phyloP scores from a whole-genome alignment of 2,113 vertebrate genomes.

The Tympanuchus pallidicinctus region DNA sequence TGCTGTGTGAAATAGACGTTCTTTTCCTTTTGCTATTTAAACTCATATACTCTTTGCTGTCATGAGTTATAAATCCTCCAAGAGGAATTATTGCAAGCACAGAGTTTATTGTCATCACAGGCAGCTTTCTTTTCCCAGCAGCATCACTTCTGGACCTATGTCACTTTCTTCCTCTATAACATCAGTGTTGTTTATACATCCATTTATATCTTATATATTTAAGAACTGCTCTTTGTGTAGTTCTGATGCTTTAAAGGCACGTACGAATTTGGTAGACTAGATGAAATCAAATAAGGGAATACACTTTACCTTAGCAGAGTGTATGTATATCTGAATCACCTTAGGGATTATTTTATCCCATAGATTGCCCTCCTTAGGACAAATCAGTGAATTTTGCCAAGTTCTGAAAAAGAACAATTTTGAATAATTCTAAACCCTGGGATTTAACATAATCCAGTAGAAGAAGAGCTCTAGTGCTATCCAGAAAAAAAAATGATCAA shows the following conservation, averaged over 20 bases:
- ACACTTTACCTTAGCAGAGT: background rate
- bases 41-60: background rate
- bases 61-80: constrained; percentile 17
- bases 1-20: background rate
- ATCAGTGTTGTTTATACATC: background rate
- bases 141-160: background rate
- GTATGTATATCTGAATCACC: background rate
- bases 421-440: background rate
- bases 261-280: background rate
- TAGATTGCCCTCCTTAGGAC: background rate
- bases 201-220: background rate
- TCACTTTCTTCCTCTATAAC: background rate
- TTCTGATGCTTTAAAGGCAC: background rate
- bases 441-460: background rate
- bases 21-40: constrained; percentile 5
- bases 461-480: background rate
- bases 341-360: background rate
- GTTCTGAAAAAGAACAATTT: background rate
- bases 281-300: background rate
- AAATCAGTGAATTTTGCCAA: background rate
- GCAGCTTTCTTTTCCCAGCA: background rate
- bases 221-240: too few relatives aligned
- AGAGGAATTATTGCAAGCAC: background rate
- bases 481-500: background rate
- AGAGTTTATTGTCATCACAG: background rate